Percentiles rank a stretch among this genome's conserved stretches.
These are phyloP conservation scores for Cyprinodon tularosa DNA, from an alignment of 2,113 vertebrate genomes.

Conservation along the genomic window DNA sequence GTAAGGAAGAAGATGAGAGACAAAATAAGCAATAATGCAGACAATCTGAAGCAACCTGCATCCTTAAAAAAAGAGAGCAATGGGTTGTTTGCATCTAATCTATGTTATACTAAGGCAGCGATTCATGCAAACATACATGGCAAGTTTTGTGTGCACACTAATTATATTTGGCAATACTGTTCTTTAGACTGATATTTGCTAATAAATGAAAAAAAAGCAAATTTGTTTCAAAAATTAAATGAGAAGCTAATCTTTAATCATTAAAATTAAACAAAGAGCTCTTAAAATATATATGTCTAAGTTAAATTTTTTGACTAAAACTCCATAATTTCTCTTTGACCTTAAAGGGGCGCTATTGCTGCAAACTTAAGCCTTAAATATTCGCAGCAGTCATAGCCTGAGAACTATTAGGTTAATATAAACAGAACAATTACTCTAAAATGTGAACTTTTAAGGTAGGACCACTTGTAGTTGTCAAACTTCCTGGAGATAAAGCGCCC, in stretches of 20 bases:
- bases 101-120: too few relatives aligned
- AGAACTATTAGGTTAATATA: background rate
- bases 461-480: background rate
- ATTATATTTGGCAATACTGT: too few relatives aligned
- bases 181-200: too few relatives aligned
- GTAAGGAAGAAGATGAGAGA: too few relatives aligned
- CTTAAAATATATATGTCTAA: background rate
- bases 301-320: background rate
- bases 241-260: background rate
- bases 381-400: background rate
- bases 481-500: background rate
- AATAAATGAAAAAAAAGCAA: background rate
- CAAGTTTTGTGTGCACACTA: too few relatives aligned
- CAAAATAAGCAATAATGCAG: too few relatives aligned
- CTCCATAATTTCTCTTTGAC: slow-evolving; percentile 1
- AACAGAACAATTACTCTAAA: background rate
- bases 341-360: slow-evolving; percentile 38
- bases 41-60: too few relatives aligned
- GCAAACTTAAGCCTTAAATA: slow-evolving; percentile 12
- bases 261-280: background rate
- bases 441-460: background rate
- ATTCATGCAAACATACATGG: too few relatives aligned
- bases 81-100: too few relatives aligned
- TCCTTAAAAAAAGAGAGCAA: too few relatives aligned
- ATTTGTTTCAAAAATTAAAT: background rate